Conservation (phyloP, 2,797 vertebrate genomes). For the Masticophis lateralis region DNA sequence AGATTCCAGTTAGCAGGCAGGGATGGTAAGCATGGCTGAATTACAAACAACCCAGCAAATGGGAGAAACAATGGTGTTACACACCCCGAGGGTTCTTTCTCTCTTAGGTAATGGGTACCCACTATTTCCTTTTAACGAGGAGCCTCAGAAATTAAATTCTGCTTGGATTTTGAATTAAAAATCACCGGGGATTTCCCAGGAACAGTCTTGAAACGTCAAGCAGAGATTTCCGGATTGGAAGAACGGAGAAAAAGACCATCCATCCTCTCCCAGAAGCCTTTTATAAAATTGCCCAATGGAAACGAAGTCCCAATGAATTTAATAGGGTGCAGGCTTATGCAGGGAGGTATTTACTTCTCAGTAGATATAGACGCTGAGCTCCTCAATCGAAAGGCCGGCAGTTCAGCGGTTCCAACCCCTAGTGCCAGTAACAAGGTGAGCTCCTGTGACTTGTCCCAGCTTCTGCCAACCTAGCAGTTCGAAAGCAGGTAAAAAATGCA, state of each 20-base stretch:
- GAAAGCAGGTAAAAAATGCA: too few relatives aligned
- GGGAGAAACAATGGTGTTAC: neutral
- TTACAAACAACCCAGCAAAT: neutral
- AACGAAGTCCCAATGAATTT: neutral
- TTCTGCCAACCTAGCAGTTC: too few relatives aligned
- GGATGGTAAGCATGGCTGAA: neutral
- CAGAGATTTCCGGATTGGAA: neutral
- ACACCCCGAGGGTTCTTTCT: too few relatives aligned
- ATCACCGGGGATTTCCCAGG: neutral
- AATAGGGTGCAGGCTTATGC: neutral
- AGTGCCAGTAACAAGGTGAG: accelerated
- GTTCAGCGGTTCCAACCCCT: too few relatives aligned
- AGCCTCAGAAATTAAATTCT: neutral
- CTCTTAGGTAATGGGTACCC: neutral
- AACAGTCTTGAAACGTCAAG: neutral
- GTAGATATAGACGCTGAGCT: neutral
- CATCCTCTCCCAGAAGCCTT: neutral
- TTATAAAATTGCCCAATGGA: neutral
- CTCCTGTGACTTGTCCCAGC: too few relatives aligned
- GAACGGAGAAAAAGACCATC: neutral
- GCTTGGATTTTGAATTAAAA: neutral
- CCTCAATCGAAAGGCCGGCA: too few relatives aligned
- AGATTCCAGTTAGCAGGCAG: neutral
- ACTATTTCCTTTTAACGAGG: neutral
- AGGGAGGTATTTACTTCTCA: neutral